phyloP scores from a whole-genome alignment of 2,797 vertebrate species.

The Oryzias sinensis region DNA sequence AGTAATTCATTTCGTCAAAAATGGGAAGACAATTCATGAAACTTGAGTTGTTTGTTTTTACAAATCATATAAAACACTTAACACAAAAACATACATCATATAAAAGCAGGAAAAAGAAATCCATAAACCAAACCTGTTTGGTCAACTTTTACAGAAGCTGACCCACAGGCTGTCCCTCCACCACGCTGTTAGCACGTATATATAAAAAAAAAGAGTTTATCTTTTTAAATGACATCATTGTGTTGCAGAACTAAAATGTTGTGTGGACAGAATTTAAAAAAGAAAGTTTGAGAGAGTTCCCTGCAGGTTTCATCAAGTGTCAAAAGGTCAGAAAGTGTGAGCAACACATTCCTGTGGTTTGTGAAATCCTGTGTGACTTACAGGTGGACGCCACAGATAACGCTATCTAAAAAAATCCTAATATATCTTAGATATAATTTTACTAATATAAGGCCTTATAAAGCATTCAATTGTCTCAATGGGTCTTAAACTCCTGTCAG shows the following conservation, averaged over 20 bases:
- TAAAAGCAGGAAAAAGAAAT: not conserved
- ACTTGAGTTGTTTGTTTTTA: not conserved
- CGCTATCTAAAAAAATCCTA: too few species aligned
- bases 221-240: too few species aligned
- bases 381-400: not conserved
- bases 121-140: not conserved
- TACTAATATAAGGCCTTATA: too few species aligned
- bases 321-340: constrained; percentile 16
- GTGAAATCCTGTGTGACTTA: not conserved
- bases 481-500: too few species aligned
- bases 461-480: too few species aligned
- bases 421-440: too few species aligned
- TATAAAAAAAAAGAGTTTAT: too few species aligned
- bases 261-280: too few species aligned
- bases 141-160: too few species aligned
- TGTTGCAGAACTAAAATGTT: too few species aligned
- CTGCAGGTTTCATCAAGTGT: constrained; percentile 5
- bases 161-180: constrained; percentile 17
- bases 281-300: not conserved
- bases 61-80: too few species aligned
- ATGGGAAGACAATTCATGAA: not conserved
- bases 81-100: not conserved
- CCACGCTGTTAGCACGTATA: constrained; percentile 8
- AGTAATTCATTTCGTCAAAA: not conserved
- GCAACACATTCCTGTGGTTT: constrained; percentile 5